Evolutionary conservation across 2,797 vertebrate species (phyloP), one percentile per base, ranked within the genome.

Genomic region (Octomys mimax): DNA sequence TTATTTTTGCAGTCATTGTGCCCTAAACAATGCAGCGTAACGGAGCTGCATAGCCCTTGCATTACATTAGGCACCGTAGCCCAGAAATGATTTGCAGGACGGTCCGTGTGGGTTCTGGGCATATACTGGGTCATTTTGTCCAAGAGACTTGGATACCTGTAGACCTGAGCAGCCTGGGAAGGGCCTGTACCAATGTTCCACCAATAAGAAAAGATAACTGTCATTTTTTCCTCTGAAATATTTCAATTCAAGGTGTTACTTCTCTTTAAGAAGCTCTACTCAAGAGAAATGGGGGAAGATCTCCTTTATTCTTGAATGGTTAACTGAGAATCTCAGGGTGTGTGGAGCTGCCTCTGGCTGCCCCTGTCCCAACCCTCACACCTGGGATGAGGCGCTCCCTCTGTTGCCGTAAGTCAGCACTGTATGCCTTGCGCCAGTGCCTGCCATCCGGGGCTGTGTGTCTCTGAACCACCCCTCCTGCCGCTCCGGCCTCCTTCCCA

Each of bases 361-460:
- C 42, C 24, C 4, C 2, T 0, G 21, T 28, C 5, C 24, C 42
- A 42, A 5, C 13, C 7, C 12, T 85, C 61, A 77, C 0, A 11
- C 0, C 0, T 0, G 6, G 64, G 1, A 8, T 11, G 26, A 64
- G 59, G 16, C 33, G 16, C 33, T 33, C 70, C 11, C 1, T 75
- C 22, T 57, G 68, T 11, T 28, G 31, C 16, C 49, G 22, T 31
- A 31, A 0, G 13, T 33, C 66, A 78, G n/a, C 19, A 7, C 36
- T 87, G 6, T 12, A 0, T 9, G 71, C 11, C 82, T 14, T 59
- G 14, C 16, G 24, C n/a, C 64, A 39, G 4, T 24, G 36, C 19
- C 70, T 22, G 16, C 11, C 31, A 7, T 2, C 57, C 2, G 9
- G 36, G 12, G 5, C 0, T 18, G 26, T 52, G 1, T 79, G 24